These are phyloP conservation scores for Rhabdomys dilectus DNA, from an alignment of 2,113 vertebrate genomes.

Conservation along the genomic window DNA sequence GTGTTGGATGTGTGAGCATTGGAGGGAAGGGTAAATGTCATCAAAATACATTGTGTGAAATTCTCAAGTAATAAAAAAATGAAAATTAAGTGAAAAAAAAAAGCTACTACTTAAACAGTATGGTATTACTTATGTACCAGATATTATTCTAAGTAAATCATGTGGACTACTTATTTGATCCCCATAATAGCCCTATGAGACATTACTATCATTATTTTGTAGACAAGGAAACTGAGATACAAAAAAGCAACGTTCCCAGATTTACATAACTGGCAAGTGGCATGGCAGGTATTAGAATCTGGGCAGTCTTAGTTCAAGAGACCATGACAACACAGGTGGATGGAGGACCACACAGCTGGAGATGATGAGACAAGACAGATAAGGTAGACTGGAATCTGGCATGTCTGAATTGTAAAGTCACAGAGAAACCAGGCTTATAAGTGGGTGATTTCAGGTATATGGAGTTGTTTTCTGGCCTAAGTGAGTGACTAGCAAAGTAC, in stretches of 20 bases:
- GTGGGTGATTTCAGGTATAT: not conserved
- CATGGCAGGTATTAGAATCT: not conserved
- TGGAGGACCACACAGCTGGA: not conserved
- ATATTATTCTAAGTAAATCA: not conserved
- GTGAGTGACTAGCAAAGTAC: not conserved
- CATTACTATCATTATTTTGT: not conserved
- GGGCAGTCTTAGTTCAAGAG: not conserved
- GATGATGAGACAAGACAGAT: not conserved
- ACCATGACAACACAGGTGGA: not conserved
- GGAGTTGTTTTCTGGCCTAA: not conserved
- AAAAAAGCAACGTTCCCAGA: slow-evolving; percentile 21
- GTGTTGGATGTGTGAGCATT: not conserved
- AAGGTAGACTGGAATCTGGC: not conserved
- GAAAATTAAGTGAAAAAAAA: not conserved
- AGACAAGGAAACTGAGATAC: not conserved
- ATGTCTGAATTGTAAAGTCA: not conserved
- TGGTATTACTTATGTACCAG: not conserved
- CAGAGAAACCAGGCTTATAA: not conserved
- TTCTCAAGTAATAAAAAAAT: not conserved
- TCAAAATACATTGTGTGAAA: not conserved
- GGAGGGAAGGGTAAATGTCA: not conserved
- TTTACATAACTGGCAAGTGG: not conserved
- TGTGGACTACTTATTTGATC: slow-evolving; percentile 18
- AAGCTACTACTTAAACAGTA: not conserved
- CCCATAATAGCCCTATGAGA: not conserved